These are phyloP conservation scores for Hydrolagus affinis DNA, from an alignment of 2,113 vertebrate genomes.

Conservation along the genomic window DNA sequence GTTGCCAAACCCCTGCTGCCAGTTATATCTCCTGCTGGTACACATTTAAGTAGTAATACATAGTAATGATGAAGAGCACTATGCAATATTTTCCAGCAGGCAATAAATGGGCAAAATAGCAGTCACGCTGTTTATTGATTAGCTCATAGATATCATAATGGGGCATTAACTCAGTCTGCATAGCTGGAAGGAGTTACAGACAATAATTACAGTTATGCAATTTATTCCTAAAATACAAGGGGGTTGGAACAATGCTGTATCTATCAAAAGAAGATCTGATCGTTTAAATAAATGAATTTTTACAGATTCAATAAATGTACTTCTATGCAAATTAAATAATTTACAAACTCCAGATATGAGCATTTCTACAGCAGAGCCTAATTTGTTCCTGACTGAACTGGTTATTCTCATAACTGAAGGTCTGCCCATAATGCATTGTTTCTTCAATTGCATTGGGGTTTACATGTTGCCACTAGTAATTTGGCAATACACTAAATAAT, in stretches of 20 bases:
- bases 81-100: background rate
- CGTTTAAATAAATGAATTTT: background rate
- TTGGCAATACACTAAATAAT: background rate
- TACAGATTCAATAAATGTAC: background rate
- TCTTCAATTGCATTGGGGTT: background rate
- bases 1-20: conserved; percentile 4
- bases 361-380: background rate
- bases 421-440: too few relatives aligned
- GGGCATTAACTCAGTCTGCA: background rate
- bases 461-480: background rate
- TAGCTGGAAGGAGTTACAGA: background rate
- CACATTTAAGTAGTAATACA: conserved; percentile 22
- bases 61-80: background rate
- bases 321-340: background rate
- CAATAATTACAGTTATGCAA: background rate
- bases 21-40: conserved; percentile 15
- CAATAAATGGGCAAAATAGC: background rate
- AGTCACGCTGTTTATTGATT: conserved; percentile 23
- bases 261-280: background rate
- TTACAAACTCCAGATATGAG: background rate
- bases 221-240: background rate
- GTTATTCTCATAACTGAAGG: background rate
- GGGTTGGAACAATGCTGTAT: background rate
- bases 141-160: background rate
- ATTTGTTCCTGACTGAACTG: background rate